phyloP scores from a whole-genome alignment of 2,888 invertebrate genomes.

The Ceramica pisi region DNA sequence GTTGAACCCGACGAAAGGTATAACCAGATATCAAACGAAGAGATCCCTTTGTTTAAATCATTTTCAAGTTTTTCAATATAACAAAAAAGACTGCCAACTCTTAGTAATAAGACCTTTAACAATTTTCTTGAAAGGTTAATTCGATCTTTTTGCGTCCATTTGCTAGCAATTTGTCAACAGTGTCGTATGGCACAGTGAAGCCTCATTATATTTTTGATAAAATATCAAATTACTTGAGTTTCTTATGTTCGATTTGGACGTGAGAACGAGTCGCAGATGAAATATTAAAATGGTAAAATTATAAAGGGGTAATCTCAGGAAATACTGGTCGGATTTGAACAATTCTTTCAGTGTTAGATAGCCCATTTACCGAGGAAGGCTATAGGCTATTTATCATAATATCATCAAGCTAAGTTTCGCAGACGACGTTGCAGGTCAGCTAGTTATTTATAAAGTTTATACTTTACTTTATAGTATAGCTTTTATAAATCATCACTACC shows the following conservation, averaged over 20 bases:
- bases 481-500: too few relatives aligned
- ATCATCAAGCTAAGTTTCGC: too few relatives aligned
- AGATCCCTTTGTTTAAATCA: not conserved
- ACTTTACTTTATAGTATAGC: too few relatives aligned
- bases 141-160: constrained; percentile 14
- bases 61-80: constrained; percentile 4
- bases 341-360: too few relatives aligned
- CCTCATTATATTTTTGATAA: constrained; percentile 13
- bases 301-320: too few relatives aligned
- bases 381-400: too few relatives aligned
- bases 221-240: constrained; percentile 24
- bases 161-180: constrained; percentile 14
- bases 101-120: constrained; percentile 8
- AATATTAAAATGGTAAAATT: not conserved
- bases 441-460: too few relatives aligned
- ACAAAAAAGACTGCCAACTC: not conserved
- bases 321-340: too few relatives aligned
- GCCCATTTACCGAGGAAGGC: too few relatives aligned
- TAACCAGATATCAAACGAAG: not conserved
- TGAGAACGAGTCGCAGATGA: not conserved
- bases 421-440: too few relatives aligned
- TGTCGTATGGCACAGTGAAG: constrained; percentile 12
- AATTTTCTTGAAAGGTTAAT: constrained; percentile 35
- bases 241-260: not conserved
- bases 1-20: too few relatives aligned